Conservation (phyloP, 2,797 vertebrate genomes). For the Allobates femoralis region DNA sequence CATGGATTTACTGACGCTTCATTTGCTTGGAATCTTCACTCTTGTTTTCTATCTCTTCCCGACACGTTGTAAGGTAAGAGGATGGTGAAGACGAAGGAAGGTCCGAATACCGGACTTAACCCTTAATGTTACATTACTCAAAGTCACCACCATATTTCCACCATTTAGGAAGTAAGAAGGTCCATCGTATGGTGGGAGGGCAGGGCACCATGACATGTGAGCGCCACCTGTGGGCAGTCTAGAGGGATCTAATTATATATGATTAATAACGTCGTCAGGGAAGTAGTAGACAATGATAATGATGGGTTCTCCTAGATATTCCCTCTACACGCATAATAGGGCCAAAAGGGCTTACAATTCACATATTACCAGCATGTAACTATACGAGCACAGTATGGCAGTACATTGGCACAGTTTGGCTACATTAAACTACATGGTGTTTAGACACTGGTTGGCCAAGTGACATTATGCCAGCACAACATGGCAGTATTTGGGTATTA, state of each 20-base stretch:
- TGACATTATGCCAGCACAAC: too few species aligned
- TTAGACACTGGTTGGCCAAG: too few species aligned
- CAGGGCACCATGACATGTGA: background rate
- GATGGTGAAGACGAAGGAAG: background rate
- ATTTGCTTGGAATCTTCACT: slow-evolving; percentile 17
- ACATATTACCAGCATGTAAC: background rate
- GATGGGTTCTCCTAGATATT: background rate
- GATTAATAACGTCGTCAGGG: background rate
- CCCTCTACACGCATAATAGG: background rate
- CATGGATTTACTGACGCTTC: slow-evolving; percentile 53
- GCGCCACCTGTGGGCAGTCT: background rate
- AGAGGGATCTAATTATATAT: background rate
- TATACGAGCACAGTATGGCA: too few species aligned
- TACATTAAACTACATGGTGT: too few species aligned
- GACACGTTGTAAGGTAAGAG: slow-evolving; percentile 2
- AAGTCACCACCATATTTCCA: background rate
- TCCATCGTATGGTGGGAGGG: background rate
- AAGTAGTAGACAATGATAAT: background rate
- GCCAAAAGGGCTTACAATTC: background rate
- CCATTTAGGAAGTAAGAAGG: background rate
- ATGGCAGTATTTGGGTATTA: background rate
- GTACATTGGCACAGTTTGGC: background rate
- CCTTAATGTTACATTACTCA: background rate
- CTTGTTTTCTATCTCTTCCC: slow-evolving; percentile 11
- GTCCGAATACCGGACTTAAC: background rate